Percentiles rank a stretch among this genome's conserved stretches.
phyloP scores from a whole-genome alignment of 2,113 vertebrate genomes.

The Tragelaphus strepsiceros region DNA sequence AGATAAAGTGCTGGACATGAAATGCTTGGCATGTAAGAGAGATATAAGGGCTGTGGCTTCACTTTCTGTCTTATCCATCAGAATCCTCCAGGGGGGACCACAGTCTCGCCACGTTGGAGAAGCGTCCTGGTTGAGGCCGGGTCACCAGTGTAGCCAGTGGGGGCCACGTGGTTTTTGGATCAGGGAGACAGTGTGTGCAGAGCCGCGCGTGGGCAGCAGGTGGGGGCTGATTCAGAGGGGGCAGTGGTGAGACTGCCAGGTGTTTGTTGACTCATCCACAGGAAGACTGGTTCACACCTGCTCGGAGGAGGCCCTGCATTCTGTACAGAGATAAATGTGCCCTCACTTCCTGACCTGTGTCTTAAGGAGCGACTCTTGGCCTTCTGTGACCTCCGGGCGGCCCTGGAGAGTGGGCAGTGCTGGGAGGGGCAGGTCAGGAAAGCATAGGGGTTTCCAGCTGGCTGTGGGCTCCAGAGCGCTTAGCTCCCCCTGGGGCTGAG shows the following conservation, averaged over 20 bases:
- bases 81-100: background rate
- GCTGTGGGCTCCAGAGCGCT: background rate
- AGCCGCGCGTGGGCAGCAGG: background rate
- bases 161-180: background rate
- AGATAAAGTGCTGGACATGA: background rate
- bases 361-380: background rate
- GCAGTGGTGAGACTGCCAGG: background rate
- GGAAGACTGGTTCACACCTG: background rate
- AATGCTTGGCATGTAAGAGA: background rate
- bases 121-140: background rate
- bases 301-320: background rate
- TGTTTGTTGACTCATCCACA: background rate
- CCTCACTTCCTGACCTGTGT: background rate
- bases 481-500: background rate
- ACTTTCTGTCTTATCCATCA: background rate
- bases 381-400: background rate
- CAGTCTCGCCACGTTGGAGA: background rate
- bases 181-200: background rate
- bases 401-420: background rate
- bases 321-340: background rate
- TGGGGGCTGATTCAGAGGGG: background rate
- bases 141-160: background rate
- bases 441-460: background rate
- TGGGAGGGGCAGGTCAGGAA: background rate
- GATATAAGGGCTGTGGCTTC: background rate